Evolutionary conservation across 2,888 invertebrate genomes (phyloP), one percentile per base, ranked within the genome.

Genomic region (Chaitophorus viminalis): DNA sequence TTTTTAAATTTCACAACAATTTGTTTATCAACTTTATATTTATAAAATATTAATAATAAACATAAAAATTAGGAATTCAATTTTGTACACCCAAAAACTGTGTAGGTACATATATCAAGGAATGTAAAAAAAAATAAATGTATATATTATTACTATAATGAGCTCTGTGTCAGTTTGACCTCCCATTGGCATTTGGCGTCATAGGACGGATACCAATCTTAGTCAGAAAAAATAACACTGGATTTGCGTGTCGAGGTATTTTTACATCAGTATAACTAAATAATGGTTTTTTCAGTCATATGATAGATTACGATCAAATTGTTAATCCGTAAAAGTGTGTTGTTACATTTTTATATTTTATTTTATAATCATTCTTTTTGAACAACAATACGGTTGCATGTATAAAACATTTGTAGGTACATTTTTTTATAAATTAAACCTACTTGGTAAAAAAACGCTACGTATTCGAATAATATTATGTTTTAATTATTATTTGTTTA

Each of bases 121-220:
- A 52, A 52, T 14, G 52, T 36, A 52, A 52, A 52, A 52, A 52
- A 5, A 9, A 54, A 21, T n/a, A n/a, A n/a, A n/a, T n/a, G n/a
- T n/a, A n/a, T n/a, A n/a, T n/a, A n/a, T n/a, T n/a, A 68, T 68
- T 29, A 29, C n/a, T 68, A 31, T 31, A 68, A 68, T 68, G 68
- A 31, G n/a, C 3, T 29, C 29, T 29, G 14, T 6, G 54, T 54
- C 54, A 21, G 18, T 17, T 54, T 31, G 79, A 36, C 60, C 36
- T 36, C 60, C 52, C 21, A 36, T 31, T 68, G 84, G 77, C 76
- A 68, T 85, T 31, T 68, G 84, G 77, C 76, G 77, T 85, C 68
- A 77, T n/a, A 33, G 9, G 65, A 85, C 68, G 33, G 70, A 85
- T 85, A 77, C 70, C n/a, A n/a, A 77, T 77, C 85, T 85, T n/a